Conservation (phyloP, 2,113 vertebrate species). For the Pterophyllum scalare region DNA sequence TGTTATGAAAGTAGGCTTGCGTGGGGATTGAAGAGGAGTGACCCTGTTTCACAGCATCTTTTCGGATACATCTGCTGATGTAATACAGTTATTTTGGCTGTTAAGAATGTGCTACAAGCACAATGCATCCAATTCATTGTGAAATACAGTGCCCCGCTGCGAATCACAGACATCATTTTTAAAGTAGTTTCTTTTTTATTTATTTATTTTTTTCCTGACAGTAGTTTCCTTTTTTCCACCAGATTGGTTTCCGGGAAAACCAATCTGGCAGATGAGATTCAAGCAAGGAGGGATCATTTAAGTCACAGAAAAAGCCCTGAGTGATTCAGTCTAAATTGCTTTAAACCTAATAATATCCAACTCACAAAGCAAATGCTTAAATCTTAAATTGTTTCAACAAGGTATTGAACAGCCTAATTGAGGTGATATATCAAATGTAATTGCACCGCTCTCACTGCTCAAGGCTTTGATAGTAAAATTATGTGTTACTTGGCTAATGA, state of each 20-base stretch:
- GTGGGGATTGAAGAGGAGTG: conserved; percentile 63
- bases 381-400: conserved; percentile 70
- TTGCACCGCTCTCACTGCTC: conserved; percentile 53
- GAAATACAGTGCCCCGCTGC: conserved; percentile 23
- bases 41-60: conserved; percentile 58
- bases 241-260: conserved; percentile 24
- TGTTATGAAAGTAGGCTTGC: conserved; percentile 37
- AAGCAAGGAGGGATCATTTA: conserved; percentile 39
- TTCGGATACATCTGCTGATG: conserved; percentile 57
- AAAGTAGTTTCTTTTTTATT: conserved; percentile 27
- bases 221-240: conserved; percentile 16
- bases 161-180: conserved; percentile 21
- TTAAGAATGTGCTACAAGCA: conserved; percentile 43
- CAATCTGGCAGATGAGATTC: conserved; percentile 55
- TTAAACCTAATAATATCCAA: conserved; percentile 62
- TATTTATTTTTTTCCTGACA: conserved; percentile 1
- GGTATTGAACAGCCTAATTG: conserved; percentile 69
- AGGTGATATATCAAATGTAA: conserved; percentile 70
- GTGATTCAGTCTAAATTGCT: conserved; percentile 58
- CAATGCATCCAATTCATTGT: conserved; percentile 38
- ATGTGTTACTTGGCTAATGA: conserved; percentile 63
- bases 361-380: conserved; percentile 60
- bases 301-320: conserved; percentile 29
- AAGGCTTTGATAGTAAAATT: conserved; percentile 63
- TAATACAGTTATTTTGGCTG: conserved; percentile 56